Evolutionary conservation across 2,113 vertebrate species (phyloP), one percentile per base, ranked within the genome.

Genomic region (cattle (Bos taurus)): DNA sequence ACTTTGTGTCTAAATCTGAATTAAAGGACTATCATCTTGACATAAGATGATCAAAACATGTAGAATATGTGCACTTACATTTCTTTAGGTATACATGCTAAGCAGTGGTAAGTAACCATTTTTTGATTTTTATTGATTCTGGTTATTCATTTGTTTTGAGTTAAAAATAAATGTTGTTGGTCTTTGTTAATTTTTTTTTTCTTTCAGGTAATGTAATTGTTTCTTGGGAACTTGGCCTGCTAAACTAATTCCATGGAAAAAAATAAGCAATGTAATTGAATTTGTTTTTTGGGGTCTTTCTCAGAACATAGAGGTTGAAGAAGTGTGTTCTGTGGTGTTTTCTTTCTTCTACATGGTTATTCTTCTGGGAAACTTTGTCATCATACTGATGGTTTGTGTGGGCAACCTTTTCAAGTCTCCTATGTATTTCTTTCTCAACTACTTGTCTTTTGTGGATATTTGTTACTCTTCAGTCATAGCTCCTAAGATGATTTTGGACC

Each of bases 401-500:
- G 88, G 93, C 12, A 96, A 96, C 9, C 88, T 98, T 36, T 60
- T 40, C 8, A 90, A 54, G 43, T 88, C 46, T 14, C 98, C 96
- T 1, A 96, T 98, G 91, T 98, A 98, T 81, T 98, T 98, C 88
- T 98, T 98, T 19, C 96, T 97, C 46, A 97, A 48, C 48, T 96
- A 62, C 57, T 50, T 98, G 46, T 97, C 97, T 85, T 97, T 98
- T 81, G 93, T 97, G 48, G 97, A 98, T n/a, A 97, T 98, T 50
- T 98, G 96, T 19, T 97, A 95, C 33, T 97, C 96, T 87, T 98
- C 88, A 0, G 80, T 92, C n/a, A 98, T 81, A 50, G 94, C 90
- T 21, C 96, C 96, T 36, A 98, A 98, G 46, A 93, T 96, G 90
- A 96, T 98, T 6, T 2, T 14, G 30, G 97, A 98, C n/a, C 7